Evolutionary conservation across 2,797 vertebrate genomes (phyloP).

Genomic region (Pantherophis vulpinus): DNA sequence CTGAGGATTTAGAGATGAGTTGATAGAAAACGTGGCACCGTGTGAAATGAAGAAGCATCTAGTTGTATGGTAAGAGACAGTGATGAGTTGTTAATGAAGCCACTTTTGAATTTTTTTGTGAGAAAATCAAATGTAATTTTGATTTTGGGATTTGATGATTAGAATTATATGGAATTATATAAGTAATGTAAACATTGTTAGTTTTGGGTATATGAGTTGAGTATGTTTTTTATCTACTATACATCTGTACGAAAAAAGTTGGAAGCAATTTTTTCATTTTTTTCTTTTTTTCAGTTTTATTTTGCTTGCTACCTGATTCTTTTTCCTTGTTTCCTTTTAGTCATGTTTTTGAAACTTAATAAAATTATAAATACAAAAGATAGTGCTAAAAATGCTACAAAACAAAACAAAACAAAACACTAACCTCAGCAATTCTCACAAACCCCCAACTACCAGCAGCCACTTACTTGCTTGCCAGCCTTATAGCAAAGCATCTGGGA

Average conservation of each 20-base stretch:
- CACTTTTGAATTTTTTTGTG: not conserved
- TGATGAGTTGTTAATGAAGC: not conserved
- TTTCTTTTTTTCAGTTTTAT: not conserved
- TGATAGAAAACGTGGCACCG: too few relatives aligned
- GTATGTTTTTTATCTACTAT: not conserved
- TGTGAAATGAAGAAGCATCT: not conserved
- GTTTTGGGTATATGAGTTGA: not conserved
- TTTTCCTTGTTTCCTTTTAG: not conserved
- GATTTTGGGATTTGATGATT: not conserved
- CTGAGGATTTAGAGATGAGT: too few relatives aligned
- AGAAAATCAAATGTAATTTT: not conserved
- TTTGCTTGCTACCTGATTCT: not conserved
- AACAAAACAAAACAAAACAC: not conserved
- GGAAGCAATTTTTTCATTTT: not conserved
- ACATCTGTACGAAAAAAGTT: not conserved
- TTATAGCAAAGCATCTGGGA: not conserved
- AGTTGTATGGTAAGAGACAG: not conserved
- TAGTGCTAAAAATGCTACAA: not conserved
- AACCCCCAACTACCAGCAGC: not conserved
- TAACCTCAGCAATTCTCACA: not conserved
- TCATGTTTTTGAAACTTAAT: not conserved
- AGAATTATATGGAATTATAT: not conserved
- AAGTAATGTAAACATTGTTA: not conserved
- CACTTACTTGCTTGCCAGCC: not conserved
- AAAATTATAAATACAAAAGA: not conserved